Evolutionary conservation across 1,140 invertebrate species (phyloP), one percentile per base, ranked within the genome.

Genomic region (Drosophila kohkoa): DNA sequence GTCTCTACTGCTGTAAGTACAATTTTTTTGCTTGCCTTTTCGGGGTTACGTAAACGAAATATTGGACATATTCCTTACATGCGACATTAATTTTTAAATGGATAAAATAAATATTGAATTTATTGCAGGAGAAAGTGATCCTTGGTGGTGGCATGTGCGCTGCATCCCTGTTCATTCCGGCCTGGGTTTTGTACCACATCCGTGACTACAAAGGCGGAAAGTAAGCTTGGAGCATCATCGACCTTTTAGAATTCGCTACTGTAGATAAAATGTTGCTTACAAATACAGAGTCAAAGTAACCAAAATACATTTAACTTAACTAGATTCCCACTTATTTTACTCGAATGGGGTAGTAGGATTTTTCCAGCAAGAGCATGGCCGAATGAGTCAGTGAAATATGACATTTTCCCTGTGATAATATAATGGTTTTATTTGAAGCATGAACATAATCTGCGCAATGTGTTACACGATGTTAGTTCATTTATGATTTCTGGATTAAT

Each of bases 121-220:
- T 11, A 13, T 91, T 85, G 7, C 69, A 92, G 91, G 91, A 92
- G 75, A 91, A 89, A 75, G 59, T 92, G 8, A 78, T 92, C 15
- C 74, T 92, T 7, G 91, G 91, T 30, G 91, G 91, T 41, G 91
- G 86, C 45, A 90, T 92, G 81, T 92, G 82, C 64, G 86, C 60
- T 15, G 77, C 91, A 1, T 58, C 90, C 43, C 49, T 92, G 48
- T 80, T 91, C 20, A 88, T 92, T 68, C 91, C 91, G 6, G 91
- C 75, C 13, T 92, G 91, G 91, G 91, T 92, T 57, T 57, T 92
- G n/a, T 82, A 82, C 72, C 91, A 92, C 65, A 90, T 92, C 63
- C 86, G 81, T 51, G 91, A 92, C 41, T 92, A 92, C 71, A 92
- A 82, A 74, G 81, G 81, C 55, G 85, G 63, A 8, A 90, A 92